These are phyloP conservation scores for Drosophila longiperda DNA, from an alignment of 2,888 invertebrate species.

Conservation along the genomic window DNA sequence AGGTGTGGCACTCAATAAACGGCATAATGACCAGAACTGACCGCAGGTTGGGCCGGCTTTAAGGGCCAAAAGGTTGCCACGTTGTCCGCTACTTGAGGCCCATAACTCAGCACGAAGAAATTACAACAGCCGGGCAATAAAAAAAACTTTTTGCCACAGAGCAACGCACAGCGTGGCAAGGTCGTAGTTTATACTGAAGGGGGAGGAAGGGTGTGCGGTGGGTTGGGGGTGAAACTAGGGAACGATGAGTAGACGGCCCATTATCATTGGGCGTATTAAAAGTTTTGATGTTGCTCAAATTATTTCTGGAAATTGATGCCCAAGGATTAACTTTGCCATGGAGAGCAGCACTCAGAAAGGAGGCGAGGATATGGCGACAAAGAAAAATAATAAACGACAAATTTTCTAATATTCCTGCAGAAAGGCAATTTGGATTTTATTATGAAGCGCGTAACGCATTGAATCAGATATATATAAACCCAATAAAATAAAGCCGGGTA, in stretches of 20 bases:
- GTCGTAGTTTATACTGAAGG: neutral
- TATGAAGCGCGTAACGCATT: neutral
- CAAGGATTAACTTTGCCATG: constrained; percentile 75
- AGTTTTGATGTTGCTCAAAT: constrained; percentile 80
- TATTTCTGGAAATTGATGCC: constrained; percentile 81
- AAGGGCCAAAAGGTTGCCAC: constrained; percentile 48
- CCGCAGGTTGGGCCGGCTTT: constrained; percentile 44
- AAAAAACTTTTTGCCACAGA: constrained; percentile 26
- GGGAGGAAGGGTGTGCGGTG: neutral
- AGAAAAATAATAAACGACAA: constrained; percentile 74
- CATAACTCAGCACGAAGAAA: constrained; percentile 76
- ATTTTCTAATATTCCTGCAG: constrained; percentile 21
- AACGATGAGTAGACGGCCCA: constrained; percentile 38
- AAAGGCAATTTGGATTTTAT: neutral
- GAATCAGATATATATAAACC: neutral
- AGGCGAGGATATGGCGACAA: constrained; percentile 17
- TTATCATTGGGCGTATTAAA: constrained; percentile 82
- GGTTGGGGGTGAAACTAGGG: constrained; percentile 1
- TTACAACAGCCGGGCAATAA: constrained; percentile 70
- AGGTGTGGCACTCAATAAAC: constrained; percentile 77
- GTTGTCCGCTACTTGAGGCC: constrained; percentile 40
- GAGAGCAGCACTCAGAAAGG: constrained; percentile 17
- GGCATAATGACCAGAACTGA: constrained; percentile 69
- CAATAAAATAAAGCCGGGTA: neutral
- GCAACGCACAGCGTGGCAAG: constrained; percentile 17